Conservation (phyloP, 2,888 invertebrate genomes). For the Leistus spinibarbis region DNA sequence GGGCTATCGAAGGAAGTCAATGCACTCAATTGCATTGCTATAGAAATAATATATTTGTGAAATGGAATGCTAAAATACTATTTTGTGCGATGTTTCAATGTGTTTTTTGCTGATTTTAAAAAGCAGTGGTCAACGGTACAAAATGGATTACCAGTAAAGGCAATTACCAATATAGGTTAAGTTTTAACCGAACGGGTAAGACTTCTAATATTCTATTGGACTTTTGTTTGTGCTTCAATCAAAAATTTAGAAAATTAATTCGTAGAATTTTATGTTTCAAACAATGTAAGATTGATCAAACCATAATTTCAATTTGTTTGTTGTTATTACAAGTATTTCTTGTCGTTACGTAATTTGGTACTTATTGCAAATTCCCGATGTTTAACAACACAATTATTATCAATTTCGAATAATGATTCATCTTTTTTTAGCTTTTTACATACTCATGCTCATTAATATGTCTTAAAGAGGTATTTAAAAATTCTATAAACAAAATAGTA, state of each 20-base stretch:
- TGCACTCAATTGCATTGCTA: background rate
- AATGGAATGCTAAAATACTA: background rate
- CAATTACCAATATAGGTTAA: slow-evolving; percentile 17
- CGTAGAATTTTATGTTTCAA: too few species aligned
- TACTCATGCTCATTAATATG: background rate
- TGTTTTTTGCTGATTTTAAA: slow-evolving; percentile 2
- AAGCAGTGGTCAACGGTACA: background rate
- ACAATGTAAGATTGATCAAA: too few species aligned
- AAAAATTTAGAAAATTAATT: too few species aligned
- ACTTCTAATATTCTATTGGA: slow-evolving; percentile 3
- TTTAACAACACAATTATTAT: background rate
- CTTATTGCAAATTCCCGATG: background rate
- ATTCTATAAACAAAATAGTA: background rate
- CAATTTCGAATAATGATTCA: background rate
- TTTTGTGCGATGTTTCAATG: background rate
- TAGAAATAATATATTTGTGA: slow-evolving; percentile 1
- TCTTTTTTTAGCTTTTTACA: background rate
- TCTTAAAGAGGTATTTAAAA: background rate
- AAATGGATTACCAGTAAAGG: slow-evolving; percentile 17
- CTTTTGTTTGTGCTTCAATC: background rate
- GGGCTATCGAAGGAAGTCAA: background rate
- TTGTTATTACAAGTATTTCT: background rate
- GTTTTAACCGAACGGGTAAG: slow-evolving; percentile 3
- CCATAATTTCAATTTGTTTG: background rate
- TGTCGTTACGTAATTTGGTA: background rate